Evolutionary conservation across 2,113 vertebrate species (phyloP).

Genomic region (Periophthalmodon schlosseri): DNA sequence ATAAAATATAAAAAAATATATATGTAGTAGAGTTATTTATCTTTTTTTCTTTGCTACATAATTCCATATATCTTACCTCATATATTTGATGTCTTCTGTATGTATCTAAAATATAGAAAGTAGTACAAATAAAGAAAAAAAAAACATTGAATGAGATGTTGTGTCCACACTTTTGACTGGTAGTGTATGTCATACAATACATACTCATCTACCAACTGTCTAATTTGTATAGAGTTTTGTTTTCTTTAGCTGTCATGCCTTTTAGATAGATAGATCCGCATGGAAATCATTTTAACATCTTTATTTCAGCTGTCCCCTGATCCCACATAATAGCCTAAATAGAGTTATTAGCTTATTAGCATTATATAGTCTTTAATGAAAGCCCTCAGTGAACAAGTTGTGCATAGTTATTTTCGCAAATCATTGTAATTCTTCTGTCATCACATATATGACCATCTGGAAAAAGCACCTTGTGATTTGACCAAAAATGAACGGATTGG

Average conservation of each 20-base stretch:
- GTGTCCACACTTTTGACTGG: too few species aligned
- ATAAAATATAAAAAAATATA: too few species aligned
- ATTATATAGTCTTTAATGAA: slow-evolving; percentile 49
- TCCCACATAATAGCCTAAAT: slow-evolving; percentile 69
- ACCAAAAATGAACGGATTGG: slow-evolving; percentile 44
- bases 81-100: too few species aligned
- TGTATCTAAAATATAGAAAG: too few species aligned
- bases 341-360: slow-evolving; percentile 74
- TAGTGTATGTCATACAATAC: slow-evolving; percentile 1
- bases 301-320: slow-evolving; percentile 67
- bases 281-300: slow-evolving; percentile 71
- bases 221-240: slow-evolving; percentile 56
- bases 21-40: too few species aligned
- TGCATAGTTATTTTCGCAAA: neutral
- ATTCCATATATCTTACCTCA: too few species aligned
- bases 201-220: neutral
- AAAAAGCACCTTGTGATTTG: slow-evolving; percentile 47
- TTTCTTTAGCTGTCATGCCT: slow-evolving; percentile 62
- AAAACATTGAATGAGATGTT: too few species aligned
- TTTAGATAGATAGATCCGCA: slow-evolving; percentile 65
- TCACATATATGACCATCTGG: slow-evolving; percentile 57
- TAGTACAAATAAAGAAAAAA: too few species aligned
- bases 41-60: too few species aligned
- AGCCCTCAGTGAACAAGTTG: slow-evolving; percentile 34
- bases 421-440: slow-evolving; percentile 38